phyloP scores from a whole-genome alignment of 2,797 vertebrate genomes.

The Coilia nasus region DNA sequence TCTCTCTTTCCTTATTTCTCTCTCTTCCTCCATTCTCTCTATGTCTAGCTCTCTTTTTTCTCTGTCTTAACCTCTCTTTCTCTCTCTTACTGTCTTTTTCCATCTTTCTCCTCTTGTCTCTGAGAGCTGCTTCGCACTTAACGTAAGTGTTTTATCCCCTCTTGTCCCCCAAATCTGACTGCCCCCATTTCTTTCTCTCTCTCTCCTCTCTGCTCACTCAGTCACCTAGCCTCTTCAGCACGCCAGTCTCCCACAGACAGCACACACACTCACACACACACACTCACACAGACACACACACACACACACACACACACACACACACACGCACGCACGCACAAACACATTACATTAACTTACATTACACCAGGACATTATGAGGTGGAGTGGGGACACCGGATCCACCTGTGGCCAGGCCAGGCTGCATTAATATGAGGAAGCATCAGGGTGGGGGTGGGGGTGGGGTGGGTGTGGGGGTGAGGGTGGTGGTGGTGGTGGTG shows the following conservation, averaged over 20 bases:
- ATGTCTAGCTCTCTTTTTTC: conserved; percentile 27
- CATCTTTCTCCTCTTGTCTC: conserved; percentile 22
- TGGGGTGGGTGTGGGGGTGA: no score
- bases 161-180: conserved; percentile 3
- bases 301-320: conserved; percentile 35
- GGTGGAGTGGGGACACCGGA: background rate
- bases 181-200: background rate
- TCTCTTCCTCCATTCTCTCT: conserved; percentile 40
- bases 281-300: conserved; percentile 48
- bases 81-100: conserved; percentile 49
- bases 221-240: conserved; percentile 50
- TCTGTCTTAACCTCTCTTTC: conserved; percentile 39
- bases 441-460: background rate
- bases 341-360: background rate
- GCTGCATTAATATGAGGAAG: background rate
- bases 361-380: background rate
- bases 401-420: background rate
- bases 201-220: background rate
- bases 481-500: background rate
- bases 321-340: conserved; percentile 33
- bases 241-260: conserved; percentile 57
- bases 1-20: conserved; percentile 19
- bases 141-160: conserved; percentile 39
- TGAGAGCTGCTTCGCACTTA: conserved; percentile 55
- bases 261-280: conserved; percentile 40